phyloP scores from a whole-genome alignment of 64 coral and sea anemone genomes.

The Actinia equina region DNA sequence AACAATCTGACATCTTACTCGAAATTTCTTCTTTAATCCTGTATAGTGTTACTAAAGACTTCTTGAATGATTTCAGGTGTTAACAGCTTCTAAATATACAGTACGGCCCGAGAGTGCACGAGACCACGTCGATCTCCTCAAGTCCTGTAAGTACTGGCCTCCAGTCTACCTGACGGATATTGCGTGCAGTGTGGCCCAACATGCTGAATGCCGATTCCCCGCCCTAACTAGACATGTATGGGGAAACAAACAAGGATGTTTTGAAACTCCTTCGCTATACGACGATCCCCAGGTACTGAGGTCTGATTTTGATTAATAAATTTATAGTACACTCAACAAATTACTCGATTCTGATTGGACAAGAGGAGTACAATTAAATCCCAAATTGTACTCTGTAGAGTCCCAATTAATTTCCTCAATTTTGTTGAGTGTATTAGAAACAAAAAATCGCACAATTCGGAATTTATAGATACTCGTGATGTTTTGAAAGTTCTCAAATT shows the following conservation, averaged over 20 bases:
- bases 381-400: no score
- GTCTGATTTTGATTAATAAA: background rate
- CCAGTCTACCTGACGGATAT: conserved; percentile 16
- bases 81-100: conserved; percentile 9
- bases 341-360: no score
- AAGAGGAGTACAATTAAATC: no score
- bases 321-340: no score
- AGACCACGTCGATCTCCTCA: conserved; percentile 16
- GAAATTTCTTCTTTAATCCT: no score
- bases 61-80: background rate
- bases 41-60: background rate
- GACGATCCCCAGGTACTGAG: conserved; percentile 15
- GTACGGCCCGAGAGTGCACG: conserved; percentile 24
- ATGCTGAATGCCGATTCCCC: background rate
- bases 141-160: conserved; percentile 30
- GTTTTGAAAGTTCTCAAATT: no score
- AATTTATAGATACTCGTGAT: no score
- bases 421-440: no score
- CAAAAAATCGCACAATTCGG: no score
- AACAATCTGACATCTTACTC: no score
- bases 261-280: conserved; percentile 8
- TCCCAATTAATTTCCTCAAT: no score
- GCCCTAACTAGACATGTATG: conserved; percentile 6
- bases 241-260: conserved; percentile 17
- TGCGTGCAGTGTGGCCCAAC: conserved; percentile 20